Percentiles rank a stretch among this genome's conserved stretches.
These are phyloP conservation scores for Cacatua alba DNA, from an alignment of 2,113 vertebrate genomes.

Conservation along the genomic window DNA sequence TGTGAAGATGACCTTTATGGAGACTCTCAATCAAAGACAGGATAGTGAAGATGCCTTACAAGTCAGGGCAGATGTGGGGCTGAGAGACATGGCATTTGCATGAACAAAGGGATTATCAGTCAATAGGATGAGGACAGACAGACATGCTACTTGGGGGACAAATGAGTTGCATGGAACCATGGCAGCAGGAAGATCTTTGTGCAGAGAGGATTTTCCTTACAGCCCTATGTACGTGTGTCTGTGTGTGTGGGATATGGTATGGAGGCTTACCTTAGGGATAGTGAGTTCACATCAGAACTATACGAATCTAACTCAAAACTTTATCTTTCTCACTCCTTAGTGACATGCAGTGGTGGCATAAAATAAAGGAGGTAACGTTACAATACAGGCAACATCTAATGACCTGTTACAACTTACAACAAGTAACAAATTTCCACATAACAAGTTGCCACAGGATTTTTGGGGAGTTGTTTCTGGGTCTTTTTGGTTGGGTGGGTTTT, in stretches of 20 bases:
- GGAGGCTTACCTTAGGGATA: background rate
- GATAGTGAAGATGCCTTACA: background rate
- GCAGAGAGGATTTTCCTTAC: background rate
- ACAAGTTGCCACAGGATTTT: background rate
- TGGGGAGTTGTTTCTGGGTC: background rate
- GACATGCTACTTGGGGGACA: background rate
- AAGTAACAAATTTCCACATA: background rate
- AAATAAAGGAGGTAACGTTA: background rate
- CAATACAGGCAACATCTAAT: background rate
- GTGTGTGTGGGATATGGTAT: background rate
- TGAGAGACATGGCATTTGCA: background rate
- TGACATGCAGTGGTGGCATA: background rate
- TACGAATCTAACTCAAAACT: background rate
- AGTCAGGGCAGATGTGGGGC: background rate
- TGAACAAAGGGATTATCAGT: background rate
- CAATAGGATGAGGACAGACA: background rate
- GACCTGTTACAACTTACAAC: background rate
- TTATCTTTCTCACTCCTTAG: background rate
- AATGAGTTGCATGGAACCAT: background rate
- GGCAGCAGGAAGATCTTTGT: background rate
- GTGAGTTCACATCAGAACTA: background rate
- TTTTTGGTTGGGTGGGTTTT: background rate
- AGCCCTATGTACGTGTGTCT: background rate
- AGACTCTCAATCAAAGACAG: background rate
- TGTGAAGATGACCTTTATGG: background rate